Percentiles rank a stretch among this genome's conserved stretches.
These are phyloP conservation scores for Schizotus pectinicornis DNA, from an alignment of 2,888 invertebrate genomes.

Conservation along the genomic window DNA sequence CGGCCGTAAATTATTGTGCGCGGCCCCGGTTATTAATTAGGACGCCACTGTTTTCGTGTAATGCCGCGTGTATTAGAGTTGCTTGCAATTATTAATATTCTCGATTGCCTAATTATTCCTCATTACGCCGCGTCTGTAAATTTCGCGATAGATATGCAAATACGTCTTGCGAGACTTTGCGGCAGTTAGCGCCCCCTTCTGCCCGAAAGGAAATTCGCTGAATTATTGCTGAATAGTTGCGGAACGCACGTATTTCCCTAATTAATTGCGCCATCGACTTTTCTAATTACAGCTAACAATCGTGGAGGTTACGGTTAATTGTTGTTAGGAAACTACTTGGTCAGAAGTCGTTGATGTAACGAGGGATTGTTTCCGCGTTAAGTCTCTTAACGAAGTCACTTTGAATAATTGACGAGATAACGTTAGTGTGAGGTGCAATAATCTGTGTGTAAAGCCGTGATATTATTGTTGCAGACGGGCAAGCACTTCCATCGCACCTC, in stretches of 20 bases:
- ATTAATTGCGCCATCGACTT: too few species aligned
- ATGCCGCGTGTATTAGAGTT: constrained; percentile 12
- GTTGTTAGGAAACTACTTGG: too few species aligned
- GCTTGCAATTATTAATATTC: constrained; percentile 26
- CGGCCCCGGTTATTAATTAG: too few species aligned
- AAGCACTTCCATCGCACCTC: constrained; percentile 95
- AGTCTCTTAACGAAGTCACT: too few species aligned
- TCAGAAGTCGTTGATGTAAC: too few species aligned
- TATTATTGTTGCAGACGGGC: constrained; percentile 76
- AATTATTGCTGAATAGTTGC: too few species aligned
- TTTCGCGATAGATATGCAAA: constrained; percentile 24
- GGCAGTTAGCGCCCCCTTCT: too few species aligned
- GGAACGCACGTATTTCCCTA: too few species aligned
- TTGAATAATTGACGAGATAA: background rate
- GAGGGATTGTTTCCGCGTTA: too few species aligned
- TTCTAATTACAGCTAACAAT: too few species aligned
- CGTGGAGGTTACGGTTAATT: too few species aligned
- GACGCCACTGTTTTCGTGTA: constrained; percentile 6
- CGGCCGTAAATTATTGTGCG: background rate
- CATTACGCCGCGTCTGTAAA: constrained; percentile 15
- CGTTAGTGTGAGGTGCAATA: background rate
- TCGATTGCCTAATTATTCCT: constrained; percentile 24
- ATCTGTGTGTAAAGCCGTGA: constrained; percentile 6
- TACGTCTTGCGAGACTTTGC: background rate
- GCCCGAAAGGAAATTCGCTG: too few species aligned